Percentiles rank a stretch among this genome's conserved stretches.
Evolutionary conservation across 2,113 vertebrate genomes (phyloP).

Genomic region (Nettapus auritus): DNA sequence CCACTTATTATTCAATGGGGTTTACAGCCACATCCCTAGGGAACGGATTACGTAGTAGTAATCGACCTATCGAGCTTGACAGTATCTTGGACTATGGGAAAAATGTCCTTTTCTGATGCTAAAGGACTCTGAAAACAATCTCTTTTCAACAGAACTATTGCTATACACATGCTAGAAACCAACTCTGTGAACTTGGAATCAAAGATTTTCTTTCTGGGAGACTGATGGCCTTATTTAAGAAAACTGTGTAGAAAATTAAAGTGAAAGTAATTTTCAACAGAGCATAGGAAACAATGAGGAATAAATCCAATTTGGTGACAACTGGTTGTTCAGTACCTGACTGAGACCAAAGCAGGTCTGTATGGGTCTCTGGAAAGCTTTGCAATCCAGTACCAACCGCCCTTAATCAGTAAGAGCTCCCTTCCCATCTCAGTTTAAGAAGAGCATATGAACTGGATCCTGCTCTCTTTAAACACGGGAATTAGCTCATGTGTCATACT

Average conservation of each 20-base stretch:
- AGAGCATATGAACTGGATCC: fast-evolving
- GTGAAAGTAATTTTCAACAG: not conserved
- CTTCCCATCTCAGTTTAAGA: not conserved
- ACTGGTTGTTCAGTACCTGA: not conserved
- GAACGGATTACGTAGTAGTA: not conserved
- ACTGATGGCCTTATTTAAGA: not conserved
- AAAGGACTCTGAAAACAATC: not conserved
- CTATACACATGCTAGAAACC: not conserved
- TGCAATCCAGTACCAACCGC: not conserved
- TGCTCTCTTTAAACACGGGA: not conserved
- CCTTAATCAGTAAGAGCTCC: not conserved
- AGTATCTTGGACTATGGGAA: not conserved
- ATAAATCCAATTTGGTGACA: slow-evolving; percentile 18
- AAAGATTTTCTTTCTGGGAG: slow-evolving; percentile 40
- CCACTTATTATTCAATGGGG: not conserved
- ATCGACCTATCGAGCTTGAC: not conserved
- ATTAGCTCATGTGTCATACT: not conserved
- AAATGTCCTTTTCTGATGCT: not conserved
- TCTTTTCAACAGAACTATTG: not conserved
- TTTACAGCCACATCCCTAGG: not conserved
- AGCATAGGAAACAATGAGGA: not conserved
- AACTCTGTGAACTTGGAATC: not conserved
- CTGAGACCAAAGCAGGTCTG: not conserved
- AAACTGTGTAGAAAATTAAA: slow-evolving; percentile 39
- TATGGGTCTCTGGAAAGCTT: not conserved